These are phyloP conservation scores for Ageneiosus marmoratus DNA, from an alignment of 2,113 vertebrate genomes.

Conservation along the genomic window DNA sequence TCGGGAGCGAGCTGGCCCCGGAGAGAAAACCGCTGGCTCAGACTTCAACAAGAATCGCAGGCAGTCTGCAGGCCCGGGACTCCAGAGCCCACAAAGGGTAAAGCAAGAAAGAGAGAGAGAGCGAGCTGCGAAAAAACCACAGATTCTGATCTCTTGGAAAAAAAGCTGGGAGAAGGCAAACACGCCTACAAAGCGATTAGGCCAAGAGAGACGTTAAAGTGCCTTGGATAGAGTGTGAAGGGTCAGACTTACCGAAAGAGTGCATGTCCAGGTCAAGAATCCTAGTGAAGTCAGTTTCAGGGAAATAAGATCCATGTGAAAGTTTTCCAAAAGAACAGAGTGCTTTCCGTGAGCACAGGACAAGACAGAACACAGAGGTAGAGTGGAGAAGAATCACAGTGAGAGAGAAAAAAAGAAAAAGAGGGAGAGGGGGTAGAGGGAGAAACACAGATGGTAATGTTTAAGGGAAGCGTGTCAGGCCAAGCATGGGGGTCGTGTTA, in stretches of 20 bases:
- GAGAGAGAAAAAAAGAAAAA: constrained; percentile 13
- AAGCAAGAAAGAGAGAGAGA: constrained; percentile 10
- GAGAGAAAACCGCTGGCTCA: constrained; percentile 56
- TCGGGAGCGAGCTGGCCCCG: constrained; percentile 38
- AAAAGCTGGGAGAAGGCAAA: constrained; percentile 25
- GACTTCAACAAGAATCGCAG: constrained; percentile 55
- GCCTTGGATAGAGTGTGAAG: background rate
- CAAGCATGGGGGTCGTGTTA: constrained; percentile 38
- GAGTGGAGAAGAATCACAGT: constrained; percentile 28
- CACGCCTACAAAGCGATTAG: constrained; percentile 18
- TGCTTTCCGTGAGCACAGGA: constrained; percentile 11
- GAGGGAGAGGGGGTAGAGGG: constrained; percentile 12
- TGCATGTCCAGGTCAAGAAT: constrained; percentile 46
- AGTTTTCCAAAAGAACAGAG: background rate
- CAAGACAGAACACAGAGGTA: constrained; percentile 29
- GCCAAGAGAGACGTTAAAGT: background rate
- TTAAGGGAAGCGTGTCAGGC: constrained; percentile 48
- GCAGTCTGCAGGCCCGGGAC: constrained; percentile 47
- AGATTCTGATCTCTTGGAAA: constrained; percentile 22
- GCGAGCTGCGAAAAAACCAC: constrained; percentile 41
- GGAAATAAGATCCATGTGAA: constrained; percentile 35
- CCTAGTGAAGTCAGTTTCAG: constrained; percentile 25
- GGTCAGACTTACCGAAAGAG: constrained; percentile 45
- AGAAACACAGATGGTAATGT: constrained; percentile 48
- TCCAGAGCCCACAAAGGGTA: constrained; percentile 53